phyloP scores from a whole-genome alignment of 1,140 invertebrate genomes.

The Druon quercuslanigerum region DNA sequence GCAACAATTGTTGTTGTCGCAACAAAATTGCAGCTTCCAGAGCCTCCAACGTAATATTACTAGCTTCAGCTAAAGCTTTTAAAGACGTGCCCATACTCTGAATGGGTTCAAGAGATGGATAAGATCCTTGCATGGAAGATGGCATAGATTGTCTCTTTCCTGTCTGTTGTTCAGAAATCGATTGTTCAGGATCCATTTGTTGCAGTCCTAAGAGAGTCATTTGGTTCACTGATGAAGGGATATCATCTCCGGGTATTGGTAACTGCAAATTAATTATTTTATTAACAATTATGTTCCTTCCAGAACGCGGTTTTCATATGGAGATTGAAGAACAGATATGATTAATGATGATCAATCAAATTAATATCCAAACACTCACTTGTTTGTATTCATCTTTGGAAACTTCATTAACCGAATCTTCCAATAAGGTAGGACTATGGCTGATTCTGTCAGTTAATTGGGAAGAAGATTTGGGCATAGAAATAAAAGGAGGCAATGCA shows the following conservation, averaged over 20 bases:
- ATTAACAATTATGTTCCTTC: too few relatives aligned
- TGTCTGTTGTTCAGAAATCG: slow-evolving; percentile 39
- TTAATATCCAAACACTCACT: slow-evolving; percentile 47
- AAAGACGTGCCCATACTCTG: slow-evolving; percentile 76
- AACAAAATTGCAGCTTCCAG: slow-evolving; percentile 83
- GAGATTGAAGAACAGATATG: neutral
- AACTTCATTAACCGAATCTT: slow-evolving; percentile 69
- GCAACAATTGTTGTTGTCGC: slow-evolving; percentile 81
- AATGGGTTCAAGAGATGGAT: slow-evolving; percentile 66
- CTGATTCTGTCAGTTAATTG: slow-evolving; percentile 70
- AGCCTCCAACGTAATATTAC: slow-evolving; percentile 84
- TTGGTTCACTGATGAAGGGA: slow-evolving; percentile 61
- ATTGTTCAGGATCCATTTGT: slow-evolving; percentile 44
- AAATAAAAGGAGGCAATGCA: slow-evolving; percentile 68
- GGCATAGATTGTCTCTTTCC: slow-evolving; percentile 49
- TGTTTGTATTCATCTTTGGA: slow-evolving; percentile 67
- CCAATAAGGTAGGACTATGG: slow-evolving; percentile 60
- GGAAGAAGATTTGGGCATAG: slow-evolving; percentile 67
- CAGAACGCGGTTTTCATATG: too few relatives aligned
- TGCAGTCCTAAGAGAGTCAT: slow-evolving; percentile 66
- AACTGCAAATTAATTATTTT: slow-evolving; percentile 51
- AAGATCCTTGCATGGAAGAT: slow-evolving; percentile 42
- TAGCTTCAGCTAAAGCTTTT: slow-evolving; percentile 78
- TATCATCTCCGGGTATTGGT: slow-evolving; percentile 64
- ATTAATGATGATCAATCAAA: neutral